These are phyloP conservation scores for Scaptomyza pallida DNA, from an alignment of 1,140 invertebrate species.

Conservation along the genomic window DNA sequence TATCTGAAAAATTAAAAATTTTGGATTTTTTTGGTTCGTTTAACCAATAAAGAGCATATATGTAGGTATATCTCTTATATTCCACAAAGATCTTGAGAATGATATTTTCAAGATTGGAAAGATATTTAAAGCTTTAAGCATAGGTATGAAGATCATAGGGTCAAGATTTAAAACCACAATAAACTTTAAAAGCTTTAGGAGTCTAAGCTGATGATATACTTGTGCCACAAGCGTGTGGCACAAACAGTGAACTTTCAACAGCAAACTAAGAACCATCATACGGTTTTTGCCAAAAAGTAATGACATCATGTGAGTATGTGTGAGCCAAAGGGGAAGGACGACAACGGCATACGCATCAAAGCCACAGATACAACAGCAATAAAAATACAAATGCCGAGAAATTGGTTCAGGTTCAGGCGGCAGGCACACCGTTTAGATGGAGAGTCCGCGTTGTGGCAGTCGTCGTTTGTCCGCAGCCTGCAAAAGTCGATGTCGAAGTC, in stretches of 20 bases:
- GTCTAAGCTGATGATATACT: neutral
- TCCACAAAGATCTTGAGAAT: no score
- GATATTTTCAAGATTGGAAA: no score
- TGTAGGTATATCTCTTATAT: no score
- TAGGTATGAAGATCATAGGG: no score
- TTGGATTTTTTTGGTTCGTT: no score
- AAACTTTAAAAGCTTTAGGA: no score
- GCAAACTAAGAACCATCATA: slow-evolving; percentile 31
- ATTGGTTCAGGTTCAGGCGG: slow-evolving; percentile 64
- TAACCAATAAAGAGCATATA: no score
- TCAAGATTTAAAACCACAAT: no score
- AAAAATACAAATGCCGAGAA: slow-evolving; percentile 47
- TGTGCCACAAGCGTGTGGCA: neutral
- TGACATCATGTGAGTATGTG: slow-evolving; percentile 56
- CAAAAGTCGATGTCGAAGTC: slow-evolving; percentile 28
- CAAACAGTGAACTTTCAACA: slow-evolving; percentile 5
- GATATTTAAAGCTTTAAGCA: no score
- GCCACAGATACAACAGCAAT: slow-evolving; percentile 31
- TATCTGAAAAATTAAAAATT: no score
- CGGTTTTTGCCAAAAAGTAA: slow-evolving; percentile 44
- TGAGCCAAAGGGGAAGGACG: slow-evolving; percentile 29
- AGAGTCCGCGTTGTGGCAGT: slow-evolving; percentile 60
- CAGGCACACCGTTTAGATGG: slow-evolving; percentile 46
- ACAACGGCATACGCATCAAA: slow-evolving; percentile 38
- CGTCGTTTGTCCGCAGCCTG: slow-evolving; percentile 74